phyloP scores from a whole-genome alignment of 2,113 vertebrate genomes.

The Empidonax traillii region DNA sequence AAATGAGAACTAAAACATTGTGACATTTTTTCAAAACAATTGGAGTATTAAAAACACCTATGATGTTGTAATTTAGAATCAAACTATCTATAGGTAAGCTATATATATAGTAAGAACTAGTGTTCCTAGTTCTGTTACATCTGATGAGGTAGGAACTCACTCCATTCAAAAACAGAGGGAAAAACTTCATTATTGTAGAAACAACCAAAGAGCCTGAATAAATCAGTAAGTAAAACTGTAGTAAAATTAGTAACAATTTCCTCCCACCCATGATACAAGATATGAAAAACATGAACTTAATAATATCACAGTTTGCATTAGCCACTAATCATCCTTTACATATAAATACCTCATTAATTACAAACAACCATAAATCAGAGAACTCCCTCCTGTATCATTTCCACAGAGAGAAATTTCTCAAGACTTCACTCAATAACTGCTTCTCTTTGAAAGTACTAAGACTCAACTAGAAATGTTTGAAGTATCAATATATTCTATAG shows the following conservation, averaged over 20 bases:
- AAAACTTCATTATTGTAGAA: neutral
- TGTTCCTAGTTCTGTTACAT: neutral
- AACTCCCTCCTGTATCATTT: neutral
- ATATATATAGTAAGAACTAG: neutral
- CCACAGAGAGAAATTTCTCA: neutral
- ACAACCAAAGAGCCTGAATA: neutral
- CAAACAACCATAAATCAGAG: neutral
- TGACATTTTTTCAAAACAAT: neutral
- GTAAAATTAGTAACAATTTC: neutral
- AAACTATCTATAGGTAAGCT: neutral
- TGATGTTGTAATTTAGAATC: neutral
- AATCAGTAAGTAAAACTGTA: neutral
- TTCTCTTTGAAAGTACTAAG: neutral
- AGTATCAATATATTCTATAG: neutral
- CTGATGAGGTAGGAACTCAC: neutral
- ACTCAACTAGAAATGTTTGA: neutral
- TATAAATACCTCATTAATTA: neutral
- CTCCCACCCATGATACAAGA: neutral
- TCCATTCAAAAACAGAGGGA: neutral
- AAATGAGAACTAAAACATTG: neutral
- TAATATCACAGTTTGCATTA: neutral
- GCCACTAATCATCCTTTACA: neutral
- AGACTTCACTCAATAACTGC: neutral
- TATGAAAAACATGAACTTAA: neutral
- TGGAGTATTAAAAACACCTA: neutral